These are phyloP conservation scores for Microtus oregoni DNA, from an alignment of 2,113 vertebrate species.

Conservation along the genomic window DNA sequence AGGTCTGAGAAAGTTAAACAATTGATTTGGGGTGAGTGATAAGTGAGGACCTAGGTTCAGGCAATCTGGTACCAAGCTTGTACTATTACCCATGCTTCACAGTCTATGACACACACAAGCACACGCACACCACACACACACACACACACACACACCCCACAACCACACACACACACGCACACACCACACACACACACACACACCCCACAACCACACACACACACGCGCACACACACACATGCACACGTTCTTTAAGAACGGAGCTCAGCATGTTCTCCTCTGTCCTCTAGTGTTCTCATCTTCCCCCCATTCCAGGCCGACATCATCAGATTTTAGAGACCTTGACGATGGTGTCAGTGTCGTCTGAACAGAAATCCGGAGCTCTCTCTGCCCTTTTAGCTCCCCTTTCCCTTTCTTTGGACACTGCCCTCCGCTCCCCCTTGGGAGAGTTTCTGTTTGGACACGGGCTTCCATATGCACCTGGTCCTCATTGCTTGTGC, in stretches of 20 bases:
- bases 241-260: background rate
- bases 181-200: too few relatives aligned
- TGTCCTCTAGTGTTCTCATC: background rate
- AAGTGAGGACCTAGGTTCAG: background rate
- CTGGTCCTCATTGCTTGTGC: background rate
- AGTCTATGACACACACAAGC: too few relatives aligned
- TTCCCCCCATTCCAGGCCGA: background rate
- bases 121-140: background rate
- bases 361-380: background rate
- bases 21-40: background rate
- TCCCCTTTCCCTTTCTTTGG: background rate
- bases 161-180: too few relatives aligned
- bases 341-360: background rate
- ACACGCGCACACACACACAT: too few relatives aligned
- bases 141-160: too few relatives aligned
- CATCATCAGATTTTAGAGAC: background rate
- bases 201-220: too few relatives aligned
- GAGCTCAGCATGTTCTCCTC: background rate
- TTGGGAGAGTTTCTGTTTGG: background rate
- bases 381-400: background rate
- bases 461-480: background rate
- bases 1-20: background rate
- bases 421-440: background rate
- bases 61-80: background rate
- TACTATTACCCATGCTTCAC: background rate